Conservation (phyloP, 2,888 invertebrate species). For the Heteromyza rotundicornis region DNA sequence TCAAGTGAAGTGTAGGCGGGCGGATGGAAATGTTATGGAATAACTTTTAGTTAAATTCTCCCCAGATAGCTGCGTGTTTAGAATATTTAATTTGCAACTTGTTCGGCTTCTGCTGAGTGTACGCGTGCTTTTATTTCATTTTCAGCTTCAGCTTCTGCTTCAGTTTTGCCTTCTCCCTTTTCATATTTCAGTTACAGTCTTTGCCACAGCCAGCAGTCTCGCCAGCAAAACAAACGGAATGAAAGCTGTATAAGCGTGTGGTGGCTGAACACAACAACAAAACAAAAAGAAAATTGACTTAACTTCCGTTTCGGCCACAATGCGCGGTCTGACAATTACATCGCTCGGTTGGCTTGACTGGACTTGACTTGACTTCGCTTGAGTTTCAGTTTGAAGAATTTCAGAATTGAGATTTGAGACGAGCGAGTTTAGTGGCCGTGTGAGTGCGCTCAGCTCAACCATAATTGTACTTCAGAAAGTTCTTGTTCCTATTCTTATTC, state of each 20-base stretch:
- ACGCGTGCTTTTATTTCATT: not conserved
- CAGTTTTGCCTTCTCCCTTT: not conserved
- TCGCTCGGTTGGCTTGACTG: no score
- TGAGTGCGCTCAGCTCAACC: no score
- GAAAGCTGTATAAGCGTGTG: no score
- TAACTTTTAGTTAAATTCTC: slow-evolving; percentile 18
- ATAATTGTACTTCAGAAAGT: not conserved
- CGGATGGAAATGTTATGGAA: no score
- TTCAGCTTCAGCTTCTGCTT: not conserved
- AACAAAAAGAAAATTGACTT: slow-evolving; percentile 10
- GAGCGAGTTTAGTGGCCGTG: no score
- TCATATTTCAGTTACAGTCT: no score
- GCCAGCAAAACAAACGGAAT: no score
- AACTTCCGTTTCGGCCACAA: slow-evolving; percentile 14
- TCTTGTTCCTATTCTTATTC: not conserved
- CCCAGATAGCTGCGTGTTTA: slow-evolving; percentile 36
- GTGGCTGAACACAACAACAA: no score
- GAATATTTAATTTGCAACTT: slow-evolving; percentile 52
- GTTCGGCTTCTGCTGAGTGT: slow-evolving; percentile 3
- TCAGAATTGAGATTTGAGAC: no score
- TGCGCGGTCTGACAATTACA: slow-evolving; percentile 5
- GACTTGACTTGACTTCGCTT: no score
- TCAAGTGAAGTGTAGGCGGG: slow-evolving; percentile 4
- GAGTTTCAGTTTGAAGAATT: no score
- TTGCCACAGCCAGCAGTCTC: no score